Evolutionary conservation across 2,888 invertebrate species (phyloP).

Genomic region (Philhelius pedissequus): DNA sequence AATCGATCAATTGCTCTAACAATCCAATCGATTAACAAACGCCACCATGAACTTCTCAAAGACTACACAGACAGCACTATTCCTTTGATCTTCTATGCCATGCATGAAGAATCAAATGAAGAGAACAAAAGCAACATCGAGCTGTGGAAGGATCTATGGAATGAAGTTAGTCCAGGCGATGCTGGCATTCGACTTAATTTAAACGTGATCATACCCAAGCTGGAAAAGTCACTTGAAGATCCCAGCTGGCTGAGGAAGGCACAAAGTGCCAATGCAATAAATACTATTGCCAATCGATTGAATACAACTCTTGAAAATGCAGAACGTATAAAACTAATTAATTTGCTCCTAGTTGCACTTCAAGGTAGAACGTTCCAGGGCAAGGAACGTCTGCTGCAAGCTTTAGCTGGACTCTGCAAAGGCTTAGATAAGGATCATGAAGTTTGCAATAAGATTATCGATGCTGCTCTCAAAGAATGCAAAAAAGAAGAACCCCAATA

Average conservation of each 20-base stretch:
- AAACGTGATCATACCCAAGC: constrained; percentile 84
- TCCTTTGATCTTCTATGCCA: constrained; percentile 93
- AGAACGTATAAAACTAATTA: constrained; percentile 83
- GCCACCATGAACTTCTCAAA: constrained; percentile 90
- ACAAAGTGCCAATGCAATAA: constrained; percentile 90
- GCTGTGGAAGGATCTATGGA: constrained; percentile 93
- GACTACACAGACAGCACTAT: constrained; percentile 87
- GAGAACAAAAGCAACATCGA: constrained; percentile 83
- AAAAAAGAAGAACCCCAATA: constrained; percentile 89
- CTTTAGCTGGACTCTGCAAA: constrained; percentile 86
- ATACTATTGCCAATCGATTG: constrained; percentile 87
- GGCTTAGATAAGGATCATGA: constrained; percentile 81
- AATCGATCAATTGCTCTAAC: constrained; percentile 87
- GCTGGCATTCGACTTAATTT: constrained; percentile 89
- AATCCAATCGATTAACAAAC: constrained; percentile 89
- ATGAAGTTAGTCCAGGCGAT: constrained; percentile 93
- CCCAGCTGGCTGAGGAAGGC: constrained; percentile 93
- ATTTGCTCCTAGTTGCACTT: constrained; percentile 84
- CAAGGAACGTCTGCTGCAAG: constrained; percentile 90
- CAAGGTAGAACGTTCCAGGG: constrained; percentile 93
- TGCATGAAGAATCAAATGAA: constrained; percentile 89
- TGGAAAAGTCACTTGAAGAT: constrained; percentile 87
- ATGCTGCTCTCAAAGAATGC: constrained; percentile 87
- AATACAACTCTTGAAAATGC: constrained; percentile 83
- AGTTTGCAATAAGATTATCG: constrained; percentile 80